These are phyloP conservation scores for Ectemnius continuus DNA, from an alignment of 2,888 invertebrate genomes.

Conservation along the genomic window DNA sequence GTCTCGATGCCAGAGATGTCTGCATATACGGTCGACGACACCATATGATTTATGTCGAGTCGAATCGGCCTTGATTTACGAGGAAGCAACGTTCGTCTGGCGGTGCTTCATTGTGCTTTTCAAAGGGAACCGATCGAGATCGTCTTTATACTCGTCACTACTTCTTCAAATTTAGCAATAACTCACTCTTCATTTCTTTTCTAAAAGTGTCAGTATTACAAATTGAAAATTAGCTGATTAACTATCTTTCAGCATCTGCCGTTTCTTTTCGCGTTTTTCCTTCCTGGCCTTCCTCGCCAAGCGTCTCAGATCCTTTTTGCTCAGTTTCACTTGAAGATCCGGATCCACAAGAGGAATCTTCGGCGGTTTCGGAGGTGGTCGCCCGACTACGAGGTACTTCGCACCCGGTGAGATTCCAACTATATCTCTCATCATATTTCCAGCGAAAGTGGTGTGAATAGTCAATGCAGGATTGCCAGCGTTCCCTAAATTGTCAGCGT, in stretches of 20 bases:
- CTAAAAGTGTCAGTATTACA: background rate
- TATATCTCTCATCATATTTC: slow-evolving; percentile 40
- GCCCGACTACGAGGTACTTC: slow-evolving; percentile 41
- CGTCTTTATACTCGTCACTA: background rate
- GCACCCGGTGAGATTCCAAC: slow-evolving; percentile 51
- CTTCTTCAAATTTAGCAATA: background rate
- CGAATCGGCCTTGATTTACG: slow-evolving; percentile 63
- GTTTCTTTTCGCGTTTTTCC: background rate
- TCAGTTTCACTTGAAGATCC: background rate
- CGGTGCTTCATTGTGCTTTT: no score
- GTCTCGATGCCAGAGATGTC: slow-evolving; percentile 48
- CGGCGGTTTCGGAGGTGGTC: slow-evolving; percentile 41
- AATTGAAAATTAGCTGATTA: background rate
- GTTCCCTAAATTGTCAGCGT: background rate
- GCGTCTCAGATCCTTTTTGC: no score
- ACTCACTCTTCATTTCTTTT: background rate
- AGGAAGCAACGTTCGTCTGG: slow-evolving; percentile 47
- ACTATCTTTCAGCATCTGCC: slow-evolving; percentile 2
- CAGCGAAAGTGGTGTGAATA: slow-evolving; percentile 4
- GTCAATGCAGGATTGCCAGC: background rate
- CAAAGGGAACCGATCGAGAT: background rate
- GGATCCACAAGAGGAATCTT: slow-evolving; percentile 33
- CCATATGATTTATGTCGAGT: slow-evolving; percentile 65
- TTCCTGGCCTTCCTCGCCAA: background rate
- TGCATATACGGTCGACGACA: slow-evolving; percentile 43